Evolutionary conservation across 2,113 vertebrate genomes (phyloP).

Genomic region (Oxyura jamaicensis): DNA sequence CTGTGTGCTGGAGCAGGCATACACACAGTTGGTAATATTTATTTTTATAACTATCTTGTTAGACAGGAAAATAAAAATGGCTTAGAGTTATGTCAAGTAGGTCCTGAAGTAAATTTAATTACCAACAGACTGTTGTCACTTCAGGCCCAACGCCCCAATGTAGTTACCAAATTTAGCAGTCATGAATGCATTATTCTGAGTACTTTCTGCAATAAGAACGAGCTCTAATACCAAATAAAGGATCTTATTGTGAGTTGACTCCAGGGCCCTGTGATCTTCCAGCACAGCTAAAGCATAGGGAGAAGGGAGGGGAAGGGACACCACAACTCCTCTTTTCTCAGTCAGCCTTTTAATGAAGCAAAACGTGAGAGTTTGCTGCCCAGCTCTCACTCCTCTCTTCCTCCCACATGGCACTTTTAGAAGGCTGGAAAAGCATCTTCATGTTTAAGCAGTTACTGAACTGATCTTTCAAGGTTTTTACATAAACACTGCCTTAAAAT

Average conservation of each 20-base stretch:
- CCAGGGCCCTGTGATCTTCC: neutral
- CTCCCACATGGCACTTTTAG: neutral
- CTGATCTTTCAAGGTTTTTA: neutral
- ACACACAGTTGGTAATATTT: neutral
- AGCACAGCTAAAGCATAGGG: neutral
- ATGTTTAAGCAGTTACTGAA: neutral
- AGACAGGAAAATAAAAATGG: slow-evolving; percentile 4
- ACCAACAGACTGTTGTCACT: slow-evolving; percentile 14
- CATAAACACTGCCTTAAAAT: neutral
- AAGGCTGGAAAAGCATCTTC: neutral
- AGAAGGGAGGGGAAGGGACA: neutral
- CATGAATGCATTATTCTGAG: neutral
- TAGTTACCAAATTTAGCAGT: slow-evolving; percentile 22
- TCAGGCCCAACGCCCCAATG: neutral
- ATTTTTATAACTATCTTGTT: slow-evolving; percentile 14
- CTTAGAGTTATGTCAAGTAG: neutral
- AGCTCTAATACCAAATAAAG: slow-evolving; percentile 32
- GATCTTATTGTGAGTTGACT: slow-evolving; percentile 16
- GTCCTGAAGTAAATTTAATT: slow-evolving; percentile 41
- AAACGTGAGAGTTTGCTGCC: neutral
- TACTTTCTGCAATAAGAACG: slow-evolving; percentile 20
- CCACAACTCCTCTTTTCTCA: neutral
- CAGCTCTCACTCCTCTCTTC: neutral
- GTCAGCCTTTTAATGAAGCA: neutral
- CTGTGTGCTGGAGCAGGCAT: neutral